Evolutionary conservation across 2,888 invertebrate genomes (phyloP).

Genomic region (Unio delphinus): DNA sequence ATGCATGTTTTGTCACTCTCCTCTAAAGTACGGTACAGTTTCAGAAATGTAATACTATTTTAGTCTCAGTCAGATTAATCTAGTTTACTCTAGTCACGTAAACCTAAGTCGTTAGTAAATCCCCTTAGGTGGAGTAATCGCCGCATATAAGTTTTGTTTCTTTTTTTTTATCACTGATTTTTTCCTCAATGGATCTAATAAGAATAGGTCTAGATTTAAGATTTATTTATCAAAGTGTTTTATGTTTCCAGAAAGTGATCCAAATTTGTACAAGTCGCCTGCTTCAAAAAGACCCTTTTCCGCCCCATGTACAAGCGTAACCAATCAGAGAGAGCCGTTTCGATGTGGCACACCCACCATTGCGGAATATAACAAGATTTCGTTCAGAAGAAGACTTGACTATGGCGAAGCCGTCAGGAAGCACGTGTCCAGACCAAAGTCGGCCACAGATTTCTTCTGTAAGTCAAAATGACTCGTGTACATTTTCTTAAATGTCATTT

Average conservation of each 20-base stretch:
- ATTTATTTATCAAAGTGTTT: not conserved
- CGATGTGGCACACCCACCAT: constrained; percentile 52
- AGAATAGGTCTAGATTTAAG: not conserved
- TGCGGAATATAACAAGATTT: constrained; percentile 23
- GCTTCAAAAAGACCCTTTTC: constrained; percentile 4
- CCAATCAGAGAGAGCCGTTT: constrained; percentile 31
- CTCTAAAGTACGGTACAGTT: too few relatives aligned
- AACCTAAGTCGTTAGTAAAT: too few relatives aligned
- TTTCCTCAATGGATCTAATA: too few relatives aligned
- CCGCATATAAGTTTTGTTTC: too few relatives aligned
- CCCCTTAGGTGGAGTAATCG: too few relatives aligned
- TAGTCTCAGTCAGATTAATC: too few relatives aligned
- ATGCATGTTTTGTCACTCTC: too few relatives aligned
- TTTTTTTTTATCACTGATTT: too few relatives aligned
- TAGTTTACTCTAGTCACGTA: too few relatives aligned
- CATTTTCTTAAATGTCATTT: too few relatives aligned
- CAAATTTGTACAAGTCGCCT: constrained; percentile 11
- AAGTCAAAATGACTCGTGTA: constrained; percentile 2
- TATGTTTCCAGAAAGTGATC: constrained; percentile 14
- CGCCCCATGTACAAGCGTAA: not conserved
- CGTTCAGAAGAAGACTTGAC: constrained; percentile 49
- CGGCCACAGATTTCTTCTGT: constrained; percentile 56
- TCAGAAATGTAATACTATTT: too few relatives aligned
- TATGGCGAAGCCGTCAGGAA: constrained; percentile 61
- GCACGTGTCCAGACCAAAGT: constrained; percentile 49